phyloP scores from a whole-genome alignment of 2,888 invertebrate species.

The Pterostichus niger region DNA sequence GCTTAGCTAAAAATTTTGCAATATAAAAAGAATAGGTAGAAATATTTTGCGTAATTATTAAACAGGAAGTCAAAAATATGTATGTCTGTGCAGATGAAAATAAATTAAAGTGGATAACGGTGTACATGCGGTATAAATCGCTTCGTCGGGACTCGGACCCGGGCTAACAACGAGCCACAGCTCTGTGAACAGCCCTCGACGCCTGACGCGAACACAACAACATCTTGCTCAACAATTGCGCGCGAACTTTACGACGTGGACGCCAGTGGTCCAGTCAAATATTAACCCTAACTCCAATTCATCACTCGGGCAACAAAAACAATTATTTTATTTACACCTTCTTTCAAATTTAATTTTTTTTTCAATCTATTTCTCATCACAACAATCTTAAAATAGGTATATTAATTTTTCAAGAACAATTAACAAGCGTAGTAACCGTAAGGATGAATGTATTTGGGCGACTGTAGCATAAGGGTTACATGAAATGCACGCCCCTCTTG shows the following conservation, averaged over 20 bases:
- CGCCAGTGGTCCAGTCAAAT: conserved; percentile 27
- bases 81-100: background rate
- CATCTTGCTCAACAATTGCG: conserved; percentile 67
- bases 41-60: background rate
- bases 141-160: conserved; percentile 21
- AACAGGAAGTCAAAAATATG: background rate
- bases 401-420: too few species aligned
- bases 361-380: too few species aligned
- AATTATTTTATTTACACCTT: background rate
- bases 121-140: conserved; percentile 21
- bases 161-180: background rate
- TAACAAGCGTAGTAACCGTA: too few species aligned
- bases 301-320: background rate
- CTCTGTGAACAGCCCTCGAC: conserved; percentile 26
- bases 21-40: too few species aligned
- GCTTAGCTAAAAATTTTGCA: too few species aligned
- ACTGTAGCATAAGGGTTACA: conserved; percentile 65
- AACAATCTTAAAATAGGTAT: too few species aligned
- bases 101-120: conserved; percentile 1
- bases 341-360: background rate
- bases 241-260: conserved; percentile 59
- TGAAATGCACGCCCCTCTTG: conserved; percentile 64
- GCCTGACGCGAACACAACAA: conserved; percentile 56
- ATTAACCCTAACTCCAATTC: too few species aligned
- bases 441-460: background rate